Base-by-base conservation (phyloP, 92 coral and sea anemone species). In the Actinostola sp. region DNA sequence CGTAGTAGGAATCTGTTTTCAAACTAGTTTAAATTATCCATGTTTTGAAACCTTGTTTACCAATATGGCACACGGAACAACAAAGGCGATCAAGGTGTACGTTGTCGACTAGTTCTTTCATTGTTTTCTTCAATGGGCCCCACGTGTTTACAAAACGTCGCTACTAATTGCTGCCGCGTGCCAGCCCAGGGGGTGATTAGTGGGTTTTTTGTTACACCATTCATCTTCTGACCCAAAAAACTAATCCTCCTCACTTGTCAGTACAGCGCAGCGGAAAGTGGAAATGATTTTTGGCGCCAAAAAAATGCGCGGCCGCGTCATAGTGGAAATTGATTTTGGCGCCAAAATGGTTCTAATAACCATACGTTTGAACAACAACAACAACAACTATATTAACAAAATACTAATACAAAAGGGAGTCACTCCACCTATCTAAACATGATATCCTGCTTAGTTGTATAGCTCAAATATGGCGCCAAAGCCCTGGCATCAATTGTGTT, bases 151-250 rank as follows among this genome's bases (percentile, higher is more conserved):
- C 36, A 48, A 14, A 49, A 51, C 32, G 58, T 32, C n/a, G 17
- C 11, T 12, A 12, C 68, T 68, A 69, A 82, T 79, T 68, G 77
- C 14, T 26, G 91, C 95, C 96, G 82, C 89, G 96, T 90, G 96
- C 89, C 91, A 52, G 29, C 63, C 63, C 14, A 35, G 75, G 75
- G 75, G 75, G 76, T 59, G 35, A 77, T 77, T 77, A 77, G 54
- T 33, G 58, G 17, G 32, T 21, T 56, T 71, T 72, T 45, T 15
- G 41, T 65, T 53, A 53, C 60, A 20, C 31, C 21, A 30, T 29
- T 57, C 63, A n/a, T 27, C 39, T 17, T 27, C 36, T 57, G 17
- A 27, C 2, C 39, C 36, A 57, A 57, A n/a, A 57, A 57, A 53
- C 36, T 57, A 27, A 57, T 57, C 63, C 8, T 26, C 21, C 6